Base-by-base conservation (phyloP, 1,140 invertebrate genomes). In the Gonioctena quinquepunctata region DNA sequence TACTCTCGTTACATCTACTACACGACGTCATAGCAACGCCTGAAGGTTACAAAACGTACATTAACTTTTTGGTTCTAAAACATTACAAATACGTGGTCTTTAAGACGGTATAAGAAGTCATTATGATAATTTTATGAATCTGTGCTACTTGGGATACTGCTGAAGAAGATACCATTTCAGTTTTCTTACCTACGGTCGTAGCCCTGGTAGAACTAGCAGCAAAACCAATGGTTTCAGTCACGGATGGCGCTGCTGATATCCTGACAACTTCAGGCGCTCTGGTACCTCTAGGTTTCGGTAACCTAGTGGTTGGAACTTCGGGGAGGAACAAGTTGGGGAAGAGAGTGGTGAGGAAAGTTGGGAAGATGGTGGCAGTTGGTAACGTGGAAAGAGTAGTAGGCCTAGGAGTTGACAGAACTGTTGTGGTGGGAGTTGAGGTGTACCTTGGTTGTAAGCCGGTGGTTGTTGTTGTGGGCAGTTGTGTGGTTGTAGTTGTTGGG, bases 401-500 rank as follows among this genome's bases (percentile, higher is more conserved):
- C 11, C 16, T 11, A 0, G 23, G 23, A 3, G 25, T 27, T 11
- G 54, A 57, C 13, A 25, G 16, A 16, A 13, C 8, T 1, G 52
- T 54, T 6, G 52, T 54, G 22, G 18, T 11, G 19, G 50, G 22
- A 2, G 48, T 52, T 2, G 63, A 62, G 18, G 26, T 23, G 13
- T 16, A 21, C 26, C 25, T 7, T 3, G 21, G 22, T 26, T 23
- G 21, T 18, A 23, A 25, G 19, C 8, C 26, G n/a, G 25, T 23
- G 5, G 61, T 65, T 5, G 75, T 76, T 49, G 68, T 76, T 54
- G 71, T 72, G 50, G 75, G 52, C 28, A 66, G 71, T 48, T 80
- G 76, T 66, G 77, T 81, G 68, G 81, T 79, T 68, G 81, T 77
- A 72, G 81, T 80, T 74, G 77, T 64, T 18, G 68, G 49, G 11